Percentiles rank a stretch among this genome's conserved stretches.
Conservation (phyloP, 1,140 invertebrate species). For the Drosophila aff. region DNA sequence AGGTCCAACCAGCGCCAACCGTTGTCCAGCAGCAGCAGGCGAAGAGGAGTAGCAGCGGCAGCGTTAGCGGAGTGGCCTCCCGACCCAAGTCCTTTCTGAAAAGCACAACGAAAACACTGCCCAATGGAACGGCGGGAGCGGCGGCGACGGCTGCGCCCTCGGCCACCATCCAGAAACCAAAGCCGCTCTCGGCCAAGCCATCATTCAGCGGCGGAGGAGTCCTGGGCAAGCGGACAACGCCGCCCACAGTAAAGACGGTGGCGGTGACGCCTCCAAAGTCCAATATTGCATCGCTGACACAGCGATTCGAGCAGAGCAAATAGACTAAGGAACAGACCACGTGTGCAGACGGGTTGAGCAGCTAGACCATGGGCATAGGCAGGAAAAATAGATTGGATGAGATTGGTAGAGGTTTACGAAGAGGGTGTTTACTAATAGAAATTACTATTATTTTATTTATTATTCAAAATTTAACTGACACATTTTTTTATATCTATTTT, state of each 20-base stretch:
- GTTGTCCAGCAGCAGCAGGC: slow-evolving; percentile 28
- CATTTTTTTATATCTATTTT: neutral
- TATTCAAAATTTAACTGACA: neutral
- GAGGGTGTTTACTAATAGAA: neutral
- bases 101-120: slow-evolving; percentile 66
- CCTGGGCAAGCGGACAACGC: slow-evolving; percentile 62
- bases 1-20: slow-evolving; percentile 22
- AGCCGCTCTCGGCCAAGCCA: slow-evolving; percentile 79
- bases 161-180: slow-evolving; percentile 81
- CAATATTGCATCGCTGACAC: slow-evolving; percentile 76
- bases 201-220: slow-evolving; percentile 60
- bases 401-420: neutral
- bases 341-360: neutral
- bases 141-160: slow-evolving; percentile 52
- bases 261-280: slow-evolving; percentile 28
- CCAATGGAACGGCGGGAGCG: slow-evolving; percentile 58
- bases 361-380: slow-evolving; percentile 12
- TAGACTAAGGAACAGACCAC: slow-evolving; percentile 35
- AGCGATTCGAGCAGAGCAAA: slow-evolving; percentile 74
- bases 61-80: slow-evolving; percentile 9
- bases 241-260: slow-evolving; percentile 68
- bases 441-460: neutral
- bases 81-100: slow-evolving; percentile 75
- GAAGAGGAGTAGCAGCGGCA: slow-evolving; percentile 27
- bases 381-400: slow-evolving; percentile 4